Percentiles rank a stretch among this genome's conserved stretches.
Conservation (phyloP, 2,888 invertebrate genomes). For the Melieria picta region DNA sequence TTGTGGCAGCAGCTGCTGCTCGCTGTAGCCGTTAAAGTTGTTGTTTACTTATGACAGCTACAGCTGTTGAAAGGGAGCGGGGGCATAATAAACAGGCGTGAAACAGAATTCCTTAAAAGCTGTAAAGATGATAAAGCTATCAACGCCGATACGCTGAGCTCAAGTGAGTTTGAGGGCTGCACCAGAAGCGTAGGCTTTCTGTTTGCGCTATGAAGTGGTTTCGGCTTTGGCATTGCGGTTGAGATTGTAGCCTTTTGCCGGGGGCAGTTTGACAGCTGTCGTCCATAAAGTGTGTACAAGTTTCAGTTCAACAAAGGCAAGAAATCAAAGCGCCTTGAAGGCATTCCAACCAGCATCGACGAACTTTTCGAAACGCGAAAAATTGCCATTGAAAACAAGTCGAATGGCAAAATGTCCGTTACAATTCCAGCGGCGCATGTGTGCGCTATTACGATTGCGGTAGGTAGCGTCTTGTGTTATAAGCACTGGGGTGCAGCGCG, state of each 20-base stretch:
- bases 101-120: constrained; percentile 24
- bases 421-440: no score
- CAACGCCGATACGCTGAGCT: neutral
- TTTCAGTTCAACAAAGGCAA: no score
- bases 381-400: no score
- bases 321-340: no score
- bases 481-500: no score
- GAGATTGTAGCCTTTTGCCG: neutral
- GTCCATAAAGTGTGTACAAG: no score
- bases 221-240: neutral
- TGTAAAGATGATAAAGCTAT: constrained; percentile 26
- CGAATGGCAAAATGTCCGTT: no score
- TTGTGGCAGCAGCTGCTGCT: constrained; percentile 21
- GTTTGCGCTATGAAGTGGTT: neutral
- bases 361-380: no score
- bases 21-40: constrained; percentile 14
- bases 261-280: no score
- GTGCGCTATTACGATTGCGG: no score
- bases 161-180: neutral
- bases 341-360: no score
- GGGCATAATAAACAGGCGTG: constrained; percentile 8
- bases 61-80: neutral
- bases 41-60: neutral
- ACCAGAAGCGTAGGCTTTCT: constrained; percentile 21
- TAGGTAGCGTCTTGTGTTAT: no score